A percentile compares a stretch with the other conserved stretches of the same genome.
These are phyloP conservation scores for Leptarthrus brevirostris DNA, from an alignment of 2,888 invertebrate genomes.

Conservation along the genomic window DNA sequence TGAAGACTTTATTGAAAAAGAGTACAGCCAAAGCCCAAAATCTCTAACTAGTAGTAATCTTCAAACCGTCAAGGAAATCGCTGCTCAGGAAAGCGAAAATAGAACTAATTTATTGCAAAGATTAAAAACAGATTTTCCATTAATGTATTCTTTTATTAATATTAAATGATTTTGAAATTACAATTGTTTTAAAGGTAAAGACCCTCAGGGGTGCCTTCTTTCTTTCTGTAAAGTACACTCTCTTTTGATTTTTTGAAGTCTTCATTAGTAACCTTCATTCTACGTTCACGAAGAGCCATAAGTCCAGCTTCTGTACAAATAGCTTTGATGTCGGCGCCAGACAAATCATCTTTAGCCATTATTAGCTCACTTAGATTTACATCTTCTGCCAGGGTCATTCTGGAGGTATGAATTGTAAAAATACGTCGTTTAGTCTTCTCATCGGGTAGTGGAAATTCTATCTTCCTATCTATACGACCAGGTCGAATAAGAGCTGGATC, in stretches of 20 bases:
- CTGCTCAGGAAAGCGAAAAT: no score
- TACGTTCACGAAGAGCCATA: conserved; percentile 95
- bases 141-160: conserved; percentile 55
- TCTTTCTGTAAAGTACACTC: conserved; percentile 98
- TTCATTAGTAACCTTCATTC: conserved; percentile 99
- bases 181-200: conserved; percentile 83
- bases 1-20: no score
- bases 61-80: no score
- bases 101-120: no score
- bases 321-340: conserved; percentile 97
- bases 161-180: conserved; percentile 53
- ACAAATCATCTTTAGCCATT: conserved; percentile 99
- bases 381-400: conserved; percentile 97
- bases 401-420: conserved; percentile 97
- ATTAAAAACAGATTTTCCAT: conserved; percentile 54
- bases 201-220: conserved; percentile 99
- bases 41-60: no score
- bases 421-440: conserved; percentile 98
- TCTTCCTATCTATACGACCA: conserved; percentile 98
- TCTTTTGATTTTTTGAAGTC: conserved; percentile 99
- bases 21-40: no score
- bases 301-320: conserved; percentile 99
- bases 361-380: conserved; percentile 97
- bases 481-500: conserved; percentile 99
- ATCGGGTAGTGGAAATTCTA: conserved; percentile 98